A percentile compares a stretch with the other conserved stretches of the same genome.
Conservation (phyloP, 1,140 invertebrate species). For the Geopemphigus sp. region DNA sequence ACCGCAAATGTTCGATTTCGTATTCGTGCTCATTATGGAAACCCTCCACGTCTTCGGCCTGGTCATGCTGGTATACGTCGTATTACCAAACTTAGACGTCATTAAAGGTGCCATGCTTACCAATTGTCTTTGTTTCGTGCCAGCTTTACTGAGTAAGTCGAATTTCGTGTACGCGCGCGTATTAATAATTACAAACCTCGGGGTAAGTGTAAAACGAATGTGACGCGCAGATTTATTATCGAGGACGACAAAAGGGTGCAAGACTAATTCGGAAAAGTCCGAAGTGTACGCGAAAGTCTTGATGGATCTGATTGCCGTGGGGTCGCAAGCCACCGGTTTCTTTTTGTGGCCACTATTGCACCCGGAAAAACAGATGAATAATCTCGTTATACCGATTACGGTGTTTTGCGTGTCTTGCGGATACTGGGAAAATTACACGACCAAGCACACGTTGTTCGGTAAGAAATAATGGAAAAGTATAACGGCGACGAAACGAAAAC, state of each 20-base stretch:
- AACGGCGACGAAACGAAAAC: too few species aligned
- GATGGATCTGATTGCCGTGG: conserved; percentile 77
- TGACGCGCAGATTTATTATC: conserved; percentile 70
- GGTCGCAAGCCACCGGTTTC: conserved; percentile 83
- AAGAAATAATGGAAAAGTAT: too few species aligned
- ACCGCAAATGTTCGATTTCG: conserved; percentile 53
- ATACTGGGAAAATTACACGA: conserved; percentile 97
- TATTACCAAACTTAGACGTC: conserved; percentile 87
- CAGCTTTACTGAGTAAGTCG: conserved; percentile 68
- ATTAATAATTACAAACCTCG: too few species aligned
- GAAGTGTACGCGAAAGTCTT: conserved; percentile 70
- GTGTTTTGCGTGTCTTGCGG: conserved; percentile 83
- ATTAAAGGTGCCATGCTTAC: conserved; percentile 91
- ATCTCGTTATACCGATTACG: conserved; percentile 81
- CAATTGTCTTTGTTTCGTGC: conserved; percentile 87
- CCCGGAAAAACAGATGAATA: conserved; percentile 61
- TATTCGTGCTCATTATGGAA: conserved; percentile 74
- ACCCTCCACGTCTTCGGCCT: conserved; percentile 82
- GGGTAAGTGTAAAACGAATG: too few species aligned
- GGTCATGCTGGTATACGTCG: conserved; percentile 77
- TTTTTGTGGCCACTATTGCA: conserved; percentile 80
- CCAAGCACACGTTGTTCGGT: conserved; percentile 74
- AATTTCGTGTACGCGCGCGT: neutral
- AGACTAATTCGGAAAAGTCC: conserved; percentile 59
- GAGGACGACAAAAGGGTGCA: conserved; percentile 66